phyloP scores from a whole-genome alignment of 2,113 vertebrate genomes.

The Calidris pugnax region DNA sequence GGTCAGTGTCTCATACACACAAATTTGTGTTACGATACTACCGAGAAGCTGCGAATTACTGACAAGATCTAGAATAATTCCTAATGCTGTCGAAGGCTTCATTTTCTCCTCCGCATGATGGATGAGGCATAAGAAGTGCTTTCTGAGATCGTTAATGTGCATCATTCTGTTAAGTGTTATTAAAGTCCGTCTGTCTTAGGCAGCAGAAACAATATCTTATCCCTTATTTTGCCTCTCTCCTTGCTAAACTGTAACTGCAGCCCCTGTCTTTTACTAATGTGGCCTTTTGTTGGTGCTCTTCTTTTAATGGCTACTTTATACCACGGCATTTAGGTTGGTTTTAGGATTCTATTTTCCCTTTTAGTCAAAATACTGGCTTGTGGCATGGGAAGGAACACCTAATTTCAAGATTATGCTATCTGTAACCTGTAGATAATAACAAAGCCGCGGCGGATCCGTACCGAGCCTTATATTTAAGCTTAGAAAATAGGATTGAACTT shows the following conservation, averaged over 20 bases:
- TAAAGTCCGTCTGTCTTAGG: constrained; percentile 81
- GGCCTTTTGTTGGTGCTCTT: constrained; percentile 23
- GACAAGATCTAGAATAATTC: constrained; percentile 86
- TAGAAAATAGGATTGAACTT: background rate
- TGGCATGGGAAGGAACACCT: background rate
- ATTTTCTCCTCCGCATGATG: constrained; percentile 79
- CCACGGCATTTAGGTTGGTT: background rate
- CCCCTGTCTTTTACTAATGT: background rate
- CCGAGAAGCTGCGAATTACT: constrained; percentile 79
- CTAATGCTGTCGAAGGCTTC: constrained; percentile 82
- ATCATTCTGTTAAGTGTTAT: constrained; percentile 83
- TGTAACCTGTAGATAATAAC: background rate
- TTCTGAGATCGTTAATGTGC: constrained; percentile 83
- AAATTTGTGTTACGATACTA: constrained; percentile 80
- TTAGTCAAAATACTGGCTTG: background rate
- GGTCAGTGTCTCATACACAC: constrained; percentile 77
- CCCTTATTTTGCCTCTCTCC: constrained; percentile 64
- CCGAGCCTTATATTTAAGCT: background rate
- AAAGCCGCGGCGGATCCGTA: background rate
- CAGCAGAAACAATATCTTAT: constrained; percentile 72
- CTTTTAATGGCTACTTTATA: background rate
- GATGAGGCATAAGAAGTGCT: constrained; percentile 80
- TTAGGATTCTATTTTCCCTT: constrained; percentile 5
- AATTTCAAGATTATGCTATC: background rate
- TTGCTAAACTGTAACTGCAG: constrained; percentile 23